These are phyloP conservation scores for Cottoperca gobio DNA, from an alignment of 2,797 vertebrate genomes.

Conservation along the genomic window DNA sequence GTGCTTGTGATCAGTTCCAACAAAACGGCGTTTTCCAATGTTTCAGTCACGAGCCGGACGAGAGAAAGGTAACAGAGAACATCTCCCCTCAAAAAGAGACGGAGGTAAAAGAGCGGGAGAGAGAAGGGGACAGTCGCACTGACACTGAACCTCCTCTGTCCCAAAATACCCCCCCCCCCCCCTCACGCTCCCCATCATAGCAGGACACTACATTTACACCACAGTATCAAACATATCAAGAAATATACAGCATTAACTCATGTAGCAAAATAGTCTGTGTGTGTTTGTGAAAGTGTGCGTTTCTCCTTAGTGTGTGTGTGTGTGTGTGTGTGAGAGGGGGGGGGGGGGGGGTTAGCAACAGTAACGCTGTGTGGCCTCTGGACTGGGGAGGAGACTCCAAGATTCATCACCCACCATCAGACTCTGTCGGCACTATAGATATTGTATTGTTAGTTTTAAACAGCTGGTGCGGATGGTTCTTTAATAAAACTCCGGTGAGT, in stretches of 20 bases:
- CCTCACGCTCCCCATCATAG: constrained; percentile 24
- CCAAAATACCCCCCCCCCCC: constrained; percentile 30
- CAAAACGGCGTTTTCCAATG: constrained; percentile 56
- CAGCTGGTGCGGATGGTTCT: not conserved
- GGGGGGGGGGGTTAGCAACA: constrained; percentile 33
- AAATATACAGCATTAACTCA: constrained; percentile 83
- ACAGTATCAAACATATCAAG: constrained; percentile 81
- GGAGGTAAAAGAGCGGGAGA: constrained; percentile 41
- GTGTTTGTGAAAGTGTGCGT: constrained; percentile 39
- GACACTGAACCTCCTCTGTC: constrained; percentile 34
- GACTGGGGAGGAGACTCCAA: constrained; percentile 12
- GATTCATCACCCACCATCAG: constrained; percentile 7
- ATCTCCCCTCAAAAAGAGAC: constrained; percentile 25
- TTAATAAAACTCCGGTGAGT: not conserved
- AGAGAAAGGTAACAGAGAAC: constrained; percentile 49
- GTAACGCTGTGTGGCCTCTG: constrained; percentile 37
- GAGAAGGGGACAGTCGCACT: constrained; percentile 31
- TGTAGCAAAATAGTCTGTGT: constrained; percentile 79
- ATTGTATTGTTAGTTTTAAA: not conserved
- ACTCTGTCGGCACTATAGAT: not conserved
- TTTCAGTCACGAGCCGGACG: constrained; percentile 67
- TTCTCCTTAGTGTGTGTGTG: constrained; percentile 39
- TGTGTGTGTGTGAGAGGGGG: constrained; percentile 36
- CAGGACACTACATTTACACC: constrained; percentile 84
- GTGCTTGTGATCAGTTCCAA: constrained; percentile 82